Conservation (phyloP, 2,888 invertebrate species). For the Odiellus spinosus region DNA sequence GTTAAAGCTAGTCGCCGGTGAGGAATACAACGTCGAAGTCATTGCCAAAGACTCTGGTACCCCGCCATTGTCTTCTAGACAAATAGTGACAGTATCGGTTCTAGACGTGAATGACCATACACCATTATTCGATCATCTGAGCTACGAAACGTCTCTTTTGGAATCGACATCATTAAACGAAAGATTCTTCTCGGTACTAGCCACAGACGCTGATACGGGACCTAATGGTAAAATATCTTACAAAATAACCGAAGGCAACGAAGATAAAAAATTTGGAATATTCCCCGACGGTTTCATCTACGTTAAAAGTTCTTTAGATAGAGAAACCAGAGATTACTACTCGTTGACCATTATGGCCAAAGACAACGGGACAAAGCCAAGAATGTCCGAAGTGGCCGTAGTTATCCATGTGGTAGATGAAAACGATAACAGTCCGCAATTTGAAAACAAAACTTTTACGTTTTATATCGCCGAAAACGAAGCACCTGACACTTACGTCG, state of each 20-base stretch:
- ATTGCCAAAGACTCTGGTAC: slow-evolving; percentile 54
- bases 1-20: slow-evolving; percentile 34
- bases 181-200: slow-evolving; percentile 72
- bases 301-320: slow-evolving; percentile 66
- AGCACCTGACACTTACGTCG: slow-evolving; percentile 74
- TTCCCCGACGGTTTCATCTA: slow-evolving; percentile 89
- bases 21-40: slow-evolving; percentile 10
- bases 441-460: slow-evolving; percentile 74
- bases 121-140: slow-evolving; percentile 77
- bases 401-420: slow-evolving; percentile 87
- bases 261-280: slow-evolving; percentile 71
- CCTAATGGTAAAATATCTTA: slow-evolving; percentile 62
- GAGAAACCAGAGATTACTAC: slow-evolving; percentile 82
- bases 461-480: slow-evolving; percentile 79
- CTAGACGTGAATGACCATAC: slow-evolving; percentile 90
- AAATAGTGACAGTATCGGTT: slow-evolving; percentile 48
- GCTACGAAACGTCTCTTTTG: slow-evolving; percentile 75
- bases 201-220: slow-evolving; percentile 73
- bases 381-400: slow-evolving; percentile 65
- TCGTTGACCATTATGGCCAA: slow-evolving; percentile 66
- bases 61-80: slow-evolving; percentile 50
- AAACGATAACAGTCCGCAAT: slow-evolving; percentile 88
- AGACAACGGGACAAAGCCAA: slow-evolving; percentile 59
- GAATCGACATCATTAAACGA: slow-evolving; percentile 84
- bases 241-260: slow-evolving; percentile 68